Conservation (phyloP, 2,888 invertebrate genomes). For the Macaria notata region DNA sequence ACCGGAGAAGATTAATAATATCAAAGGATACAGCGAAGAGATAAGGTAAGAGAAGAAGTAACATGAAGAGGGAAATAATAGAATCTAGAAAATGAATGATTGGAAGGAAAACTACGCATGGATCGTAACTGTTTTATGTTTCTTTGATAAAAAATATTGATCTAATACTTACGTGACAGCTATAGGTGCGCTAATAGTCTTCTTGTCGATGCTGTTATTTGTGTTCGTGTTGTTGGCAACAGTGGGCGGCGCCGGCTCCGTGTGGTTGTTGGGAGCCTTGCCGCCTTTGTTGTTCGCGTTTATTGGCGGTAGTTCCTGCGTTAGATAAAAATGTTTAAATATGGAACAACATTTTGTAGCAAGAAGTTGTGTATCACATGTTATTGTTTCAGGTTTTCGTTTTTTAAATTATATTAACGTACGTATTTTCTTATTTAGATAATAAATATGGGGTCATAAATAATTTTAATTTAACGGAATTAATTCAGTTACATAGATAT, state of each 20-base stretch:
- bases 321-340: constrained; percentile 19
- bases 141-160: too few species aligned
- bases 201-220: constrained; percentile 75
- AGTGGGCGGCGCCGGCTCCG: constrained; percentile 44
- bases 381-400: constrained; percentile 10
- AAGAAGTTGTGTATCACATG: neutral
- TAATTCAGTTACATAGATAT: constrained; percentile 29
- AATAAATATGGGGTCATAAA: too few species aligned
- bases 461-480: too few species aligned
- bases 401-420: neutral
- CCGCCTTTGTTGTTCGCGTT: constrained; percentile 62
- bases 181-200: constrained; percentile 75
- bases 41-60: too few species aligned
- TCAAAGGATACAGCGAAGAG: too few species aligned
- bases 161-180: constrained; percentile 70
- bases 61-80: too few species aligned
- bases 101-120: too few species aligned
- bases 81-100: too few species aligned
- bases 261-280: constrained; percentile 55
- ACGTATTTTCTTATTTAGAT: neutral
- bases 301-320: constrained; percentile 75
- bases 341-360: neutral
- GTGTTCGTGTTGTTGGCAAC: constrained; percentile 53
- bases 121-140: too few species aligned
- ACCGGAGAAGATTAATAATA: too few species aligned